Percentiles rank a stretch among this genome's conserved stretches.
These are phyloP conservation scores for Aurelia sp. DNA, from an alignment of 30 jellyfish, hydroid and myxozoan species.

Conservation along the genomic window DNA sequence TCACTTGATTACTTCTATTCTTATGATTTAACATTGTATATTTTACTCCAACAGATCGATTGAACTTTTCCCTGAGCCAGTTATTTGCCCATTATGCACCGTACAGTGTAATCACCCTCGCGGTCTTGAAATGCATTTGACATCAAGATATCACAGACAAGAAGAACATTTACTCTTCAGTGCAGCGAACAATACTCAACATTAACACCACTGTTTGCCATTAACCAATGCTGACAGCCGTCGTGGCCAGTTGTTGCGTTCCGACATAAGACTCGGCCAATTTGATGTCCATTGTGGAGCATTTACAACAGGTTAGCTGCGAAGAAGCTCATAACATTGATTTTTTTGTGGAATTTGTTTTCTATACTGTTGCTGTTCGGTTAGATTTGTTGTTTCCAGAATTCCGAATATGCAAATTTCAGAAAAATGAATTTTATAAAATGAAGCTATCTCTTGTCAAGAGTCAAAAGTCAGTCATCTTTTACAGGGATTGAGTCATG, in stretches of 20 bases:
- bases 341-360: too few relatives aligned
- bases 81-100: slow-evolving; percentile 86
- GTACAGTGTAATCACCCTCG: slow-evolving; percentile 95
- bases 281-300: too few relatives aligned
- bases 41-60: slow-evolving; percentile 68
- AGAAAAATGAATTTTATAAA: too few relatives aligned
- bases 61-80: slow-evolving; percentile 48
- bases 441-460: not conserved
- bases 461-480: not conserved
- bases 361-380: too few relatives aligned
- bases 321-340: too few relatives aligned
- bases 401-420: too few relatives aligned
- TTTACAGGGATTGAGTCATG: not conserved
- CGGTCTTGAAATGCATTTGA: slow-evolving; percentile 77
- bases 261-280: too few relatives aligned
- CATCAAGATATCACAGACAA: slow-evolving; percentile 32
- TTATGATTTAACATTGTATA: not conserved
- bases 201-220: not conserved
- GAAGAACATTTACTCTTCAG: slow-evolving; percentile 36
- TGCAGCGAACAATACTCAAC: not conserved
- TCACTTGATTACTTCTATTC: not conserved
- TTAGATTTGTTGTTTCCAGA: too few relatives aligned
- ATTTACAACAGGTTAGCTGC: too few relatives aligned
- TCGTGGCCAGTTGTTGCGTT: not conserved
- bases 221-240: not conserved